Base-by-base conservation (phyloP, 1,140 invertebrate genomes). In the Sarcophaga bullata region DNA sequence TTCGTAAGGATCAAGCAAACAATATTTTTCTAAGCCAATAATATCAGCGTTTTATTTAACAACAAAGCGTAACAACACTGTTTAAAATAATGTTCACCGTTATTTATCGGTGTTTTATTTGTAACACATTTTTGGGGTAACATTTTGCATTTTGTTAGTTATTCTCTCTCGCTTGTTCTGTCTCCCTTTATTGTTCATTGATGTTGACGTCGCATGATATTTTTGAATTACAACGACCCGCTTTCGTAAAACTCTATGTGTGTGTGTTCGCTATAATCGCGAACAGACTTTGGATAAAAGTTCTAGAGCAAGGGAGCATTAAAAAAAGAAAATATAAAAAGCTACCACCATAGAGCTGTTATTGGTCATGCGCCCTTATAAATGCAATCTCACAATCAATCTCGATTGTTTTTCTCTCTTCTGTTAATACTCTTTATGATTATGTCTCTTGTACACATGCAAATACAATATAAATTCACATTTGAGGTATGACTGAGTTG, bases 341-440 rank as follows among this genome's bases (percentile, higher is more conserved):
- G 62, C 62, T 68, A 68, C 62, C 62, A 68, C 62, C 19, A 8
- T 19, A 58, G 13, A 15, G 54, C 25, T 37, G 25, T 37, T 37
- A 68, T 17, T 13, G 62, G 4, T 68, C 62, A 68, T 68, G 62
- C 62, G 62, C 62, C 62, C 62, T 68, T 68, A 68, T 8, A 68
- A 37, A 37, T 37, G 25, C 25, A 37, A 37, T 37, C 25, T 37
- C 25, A 37, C 25, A 2, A 1, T 37, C 25, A 37, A 37, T 37
- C 25, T 37, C 25, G 25, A 37, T 37, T 37, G 25, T 37, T 37
- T n/a, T 37, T 37, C 25, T 37, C 25, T 37, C 25, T 37, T 37
- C 25, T 37, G 1, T 37, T 2, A 37, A 37, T 37, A 37, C 25
- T 37, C 25, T 37, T 37, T 37, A 37, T 37, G 25, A 37, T 37